These are phyloP conservation scores for Stenichneumon culpator DNA, from an alignment of 2,888 invertebrate genomes.

Conservation along the genomic window DNA sequence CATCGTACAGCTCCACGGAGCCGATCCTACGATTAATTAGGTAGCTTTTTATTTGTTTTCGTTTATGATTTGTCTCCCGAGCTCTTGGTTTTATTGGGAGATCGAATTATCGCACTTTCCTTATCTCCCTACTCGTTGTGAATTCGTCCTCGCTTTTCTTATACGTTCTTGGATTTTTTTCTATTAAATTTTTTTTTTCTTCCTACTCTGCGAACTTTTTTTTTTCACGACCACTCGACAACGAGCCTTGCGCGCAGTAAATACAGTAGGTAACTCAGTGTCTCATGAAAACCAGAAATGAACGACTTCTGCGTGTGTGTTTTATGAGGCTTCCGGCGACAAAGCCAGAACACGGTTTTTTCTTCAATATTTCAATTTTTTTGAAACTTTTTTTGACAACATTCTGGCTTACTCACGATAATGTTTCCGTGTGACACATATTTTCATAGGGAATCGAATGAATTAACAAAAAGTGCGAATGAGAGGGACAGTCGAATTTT, in stretches of 20 bases:
- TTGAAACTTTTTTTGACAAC: neutral
- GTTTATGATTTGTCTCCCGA: constrained; percentile 79
- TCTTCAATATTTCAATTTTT: too few relatives aligned
- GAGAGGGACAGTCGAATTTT: neutral
- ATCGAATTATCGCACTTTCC: constrained; percentile 17
- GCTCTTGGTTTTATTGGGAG: constrained; percentile 53
- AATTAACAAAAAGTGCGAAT: constrained; percentile 31
- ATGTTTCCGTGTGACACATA: neutral
- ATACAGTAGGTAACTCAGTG: constrained; percentile 59
- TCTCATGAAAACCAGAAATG: constrained; percentile 22
- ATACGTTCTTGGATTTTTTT: constrained; percentile 65
- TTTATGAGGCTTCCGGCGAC: too few relatives aligned
- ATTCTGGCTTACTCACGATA: too few relatives aligned
- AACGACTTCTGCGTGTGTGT: too few relatives aligned
- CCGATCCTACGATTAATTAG: constrained; percentile 90
- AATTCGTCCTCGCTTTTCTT: constrained; percentile 86
- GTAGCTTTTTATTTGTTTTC: constrained; percentile 84
- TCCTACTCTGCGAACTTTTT: constrained; percentile 71
- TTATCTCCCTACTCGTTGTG: constrained; percentile 36
- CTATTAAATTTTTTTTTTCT: constrained; percentile 36
- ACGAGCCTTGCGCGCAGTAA: constrained; percentile 36
- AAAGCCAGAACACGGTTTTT: too few relatives aligned
- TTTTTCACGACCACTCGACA: constrained; percentile 46
- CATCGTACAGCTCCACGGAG: constrained; percentile 96
- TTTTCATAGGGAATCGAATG: constrained; percentile 1